Evolutionary conservation across 2,113 vertebrate species (phyloP), one percentile per base, ranked within the genome.

Genomic region (Microcebus jonahi): DNA sequence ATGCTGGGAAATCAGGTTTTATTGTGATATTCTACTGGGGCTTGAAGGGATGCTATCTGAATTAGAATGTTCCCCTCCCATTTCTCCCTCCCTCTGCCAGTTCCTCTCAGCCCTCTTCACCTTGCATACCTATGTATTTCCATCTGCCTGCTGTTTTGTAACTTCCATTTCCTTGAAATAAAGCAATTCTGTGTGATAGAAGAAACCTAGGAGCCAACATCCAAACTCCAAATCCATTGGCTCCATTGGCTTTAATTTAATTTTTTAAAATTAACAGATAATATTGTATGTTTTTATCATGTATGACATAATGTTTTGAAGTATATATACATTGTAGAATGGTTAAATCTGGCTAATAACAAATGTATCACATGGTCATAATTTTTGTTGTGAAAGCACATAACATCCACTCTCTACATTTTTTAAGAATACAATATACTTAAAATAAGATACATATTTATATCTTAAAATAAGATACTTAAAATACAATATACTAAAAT

Each of bases 101-200:
- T 15, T 90, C 21, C 48, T 88, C 29, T 88, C 65, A 85, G 39
- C 48, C n/a, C 20, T 84, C 65, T 94, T 96, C 57, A 92, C 65
- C 59, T 97, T 81, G 65, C 14, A 90, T 81, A 92, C 39, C 50
- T 90, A 45, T 94, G 65, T 25, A 91, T 34, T 91, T 79, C 67
- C 61, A 89, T 91, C 36, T 92, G 50, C 45, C 63, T 95, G 23
- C 25, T 88, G 5, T 88, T 92, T 77, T 85, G 21, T 86, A 88
- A 68, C 2, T 75, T 83, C 61, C 6, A 29, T 82, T 92, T 81
- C 45, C 76, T 86, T 95, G 39, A 94, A 95, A 95, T 87, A 94
- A 94, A 90, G 61, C 29, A 75, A 92, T 81, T 95, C 57, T 20
- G 6, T 73, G 25, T 39, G 67, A 91, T 68, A 91, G 67, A 42